phyloP scores from a whole-genome alignment of 2,888 invertebrate species.

The Sinhomidia bicolor region DNA sequence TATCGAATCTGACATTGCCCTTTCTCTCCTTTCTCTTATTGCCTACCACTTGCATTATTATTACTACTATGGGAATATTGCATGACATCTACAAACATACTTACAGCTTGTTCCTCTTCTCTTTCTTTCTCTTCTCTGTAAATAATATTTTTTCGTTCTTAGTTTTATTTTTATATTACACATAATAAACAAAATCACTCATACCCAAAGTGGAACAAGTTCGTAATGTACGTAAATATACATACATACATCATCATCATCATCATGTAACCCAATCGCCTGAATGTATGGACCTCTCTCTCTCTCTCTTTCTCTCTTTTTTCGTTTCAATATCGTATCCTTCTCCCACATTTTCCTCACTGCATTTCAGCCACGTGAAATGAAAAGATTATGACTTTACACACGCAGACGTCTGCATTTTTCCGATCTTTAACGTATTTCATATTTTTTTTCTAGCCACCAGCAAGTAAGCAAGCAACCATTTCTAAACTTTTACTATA shows the following conservation, averaged over 20 bases:
- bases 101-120: too few relatives aligned
- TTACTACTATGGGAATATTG: slow-evolving; percentile 5
- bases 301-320: background rate
- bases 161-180: background rate
- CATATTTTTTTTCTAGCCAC: slow-evolving; percentile 53
- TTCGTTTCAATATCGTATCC: too few relatives aligned
- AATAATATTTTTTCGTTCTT: background rate
- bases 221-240: background rate
- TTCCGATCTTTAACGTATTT: slow-evolving; percentile 48
- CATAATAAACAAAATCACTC: slow-evolving; percentile 6
- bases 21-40: slow-evolving; percentile 16
- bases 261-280: background rate
- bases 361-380: slow-evolving; percentile 67
- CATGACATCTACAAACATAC: too few relatives aligned
- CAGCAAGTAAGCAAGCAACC: background rate
- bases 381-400: slow-evolving; percentile 70
- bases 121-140: background rate
- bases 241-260: too few relatives aligned
- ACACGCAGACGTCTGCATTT: slow-evolving; percentile 72
- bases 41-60: background rate
- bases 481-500: slow-evolving; percentile 27
- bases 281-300: background rate
- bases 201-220: background rate
- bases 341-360: background rate
- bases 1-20: slow-evolving; percentile 71